Base-by-base conservation (phyloP, 1,140 invertebrate genomes). In the Eriocheir sinensis region DNA sequence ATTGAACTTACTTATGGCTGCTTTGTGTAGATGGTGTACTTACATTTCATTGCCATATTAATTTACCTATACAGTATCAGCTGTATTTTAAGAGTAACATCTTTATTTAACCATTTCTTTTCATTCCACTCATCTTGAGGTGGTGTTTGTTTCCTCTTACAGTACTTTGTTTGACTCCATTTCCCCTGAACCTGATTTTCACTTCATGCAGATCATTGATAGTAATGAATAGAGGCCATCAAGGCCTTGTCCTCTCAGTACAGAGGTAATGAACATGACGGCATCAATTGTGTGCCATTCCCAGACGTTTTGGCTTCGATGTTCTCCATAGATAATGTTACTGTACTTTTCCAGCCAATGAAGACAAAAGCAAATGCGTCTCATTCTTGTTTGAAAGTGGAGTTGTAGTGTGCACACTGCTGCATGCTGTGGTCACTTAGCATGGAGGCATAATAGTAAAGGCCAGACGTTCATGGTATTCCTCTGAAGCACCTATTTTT, bases 71-170 rank as follows among this genome's bases (percentile, higher is more conserved):
- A 72, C 27, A 72, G 60, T 72, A n/a, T 72, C n/a, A 72, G 60
- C 60, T 72, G 60, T 72, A 72, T n/a, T 72, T 72, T 72, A n/a
- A n/a, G 60, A 72, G 27, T n/a, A 72, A n/a, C 60, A 72, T n/a
- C 60, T n/a, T 72, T 4, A 72, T 72, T 12, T 72, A n/a, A 72
- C 60, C 60, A 72, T 72, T 72, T 72, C 60, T n/a, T 72, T n/a
- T 72, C 60, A 72, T 72, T 27, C 60, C 60, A 72, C 60, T 17
- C 48, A 72, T 27, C 12, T n/a, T n/a, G n/a, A 72, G 60, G 8
- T 72, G 60, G n/a, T 72, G 60, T 72, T 72, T n/a, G n/a, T 72
- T n/a, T 72, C 60, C 60, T 72, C 60, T n/a, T 72, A n/a, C 44
- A 72, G n/a, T 72, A 72, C 60, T 72, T 72, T 6, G 60, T n/a